Percentiles rank a stretch among this genome's conserved stretches.
These are phyloP conservation scores for Halcyon malimbica DNA, from an alignment of 2,113 vertebrate genomes.

Conservation along the genomic window DNA sequence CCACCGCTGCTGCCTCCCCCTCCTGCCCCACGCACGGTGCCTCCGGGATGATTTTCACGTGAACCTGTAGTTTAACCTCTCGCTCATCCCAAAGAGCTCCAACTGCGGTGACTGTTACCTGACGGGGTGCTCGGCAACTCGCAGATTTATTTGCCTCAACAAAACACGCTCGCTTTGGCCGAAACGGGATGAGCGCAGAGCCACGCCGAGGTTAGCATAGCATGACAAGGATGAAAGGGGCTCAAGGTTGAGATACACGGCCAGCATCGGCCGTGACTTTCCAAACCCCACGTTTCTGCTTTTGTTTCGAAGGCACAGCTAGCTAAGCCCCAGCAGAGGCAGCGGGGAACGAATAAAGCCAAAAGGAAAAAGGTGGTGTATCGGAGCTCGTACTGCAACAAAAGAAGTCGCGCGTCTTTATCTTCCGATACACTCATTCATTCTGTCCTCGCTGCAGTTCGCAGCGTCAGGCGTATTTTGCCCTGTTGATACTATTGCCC, in stretches of 20 bases:
- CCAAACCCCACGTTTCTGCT: neutral
- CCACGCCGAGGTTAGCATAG: neutral
- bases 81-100: neutral
- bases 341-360: neutral
- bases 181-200: neutral
- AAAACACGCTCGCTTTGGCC: neutral
- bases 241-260: neutral
- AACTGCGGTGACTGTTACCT: neutral
- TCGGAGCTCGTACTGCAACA: neutral
- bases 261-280: neutral
- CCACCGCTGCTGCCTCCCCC: too few species aligned
- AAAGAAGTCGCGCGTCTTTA: neutral
- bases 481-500: neutral
- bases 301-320: neutral
- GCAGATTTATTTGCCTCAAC: neutral
- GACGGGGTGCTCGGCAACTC: neutral
- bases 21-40: neutral
- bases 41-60: neutral
- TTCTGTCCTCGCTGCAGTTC: too few species aligned
- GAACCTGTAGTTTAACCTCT: neutral
- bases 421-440: accelerated
- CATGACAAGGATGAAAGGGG: neutral
- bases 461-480: neutral
- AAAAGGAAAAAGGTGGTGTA: neutral
- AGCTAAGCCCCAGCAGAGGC: neutral